phyloP scores from a whole-genome alignment of 2,797 vertebrate genomes.

The Nannoperca obscura region DNA sequence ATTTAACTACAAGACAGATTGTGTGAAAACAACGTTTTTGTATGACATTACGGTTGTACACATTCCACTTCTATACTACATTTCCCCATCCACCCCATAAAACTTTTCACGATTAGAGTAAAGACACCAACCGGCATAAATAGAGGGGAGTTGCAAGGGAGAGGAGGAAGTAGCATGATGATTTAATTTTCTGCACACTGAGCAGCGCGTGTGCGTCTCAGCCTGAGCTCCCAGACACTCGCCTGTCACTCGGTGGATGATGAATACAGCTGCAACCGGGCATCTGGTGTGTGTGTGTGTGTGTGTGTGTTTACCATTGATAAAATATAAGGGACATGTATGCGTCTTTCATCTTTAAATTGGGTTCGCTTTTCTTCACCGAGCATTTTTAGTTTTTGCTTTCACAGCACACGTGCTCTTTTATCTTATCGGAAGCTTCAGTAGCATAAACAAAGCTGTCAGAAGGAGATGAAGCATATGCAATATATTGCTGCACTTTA shows the following conservation, averaged over 20 bases:
- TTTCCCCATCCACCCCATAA: neutral
- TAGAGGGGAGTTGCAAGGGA: slow-evolving; percentile 6
- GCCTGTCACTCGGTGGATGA: slow-evolving; percentile 51
- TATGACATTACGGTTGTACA: neutral
- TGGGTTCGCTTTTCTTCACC: slow-evolving; percentile 2
- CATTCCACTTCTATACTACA: slow-evolving; percentile 6
- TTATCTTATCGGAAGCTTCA: slow-evolving; percentile 28
- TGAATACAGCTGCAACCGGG: slow-evolving; percentile 40
- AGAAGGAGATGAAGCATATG: slow-evolving; percentile 29
- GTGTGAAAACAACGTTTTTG: neutral
- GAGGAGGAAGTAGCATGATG: slow-evolving; percentile 46
- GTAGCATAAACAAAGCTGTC: slow-evolving; percentile 50
- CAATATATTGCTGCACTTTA: slow-evolving; percentile 13
- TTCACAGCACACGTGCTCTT: slow-evolving; percentile 5
- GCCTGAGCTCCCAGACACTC: slow-evolving; percentile 47
- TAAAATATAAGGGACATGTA: slow-evolving; percentile 23
- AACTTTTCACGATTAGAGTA: neutral
- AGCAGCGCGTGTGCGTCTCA: slow-evolving; percentile 50
- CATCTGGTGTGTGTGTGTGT: slow-evolving; percentile 28
- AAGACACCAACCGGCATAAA: neutral
- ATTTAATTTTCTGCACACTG: slow-evolving; percentile 72
- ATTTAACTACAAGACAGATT: neutral
- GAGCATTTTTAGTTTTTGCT: slow-evolving; percentile 13
- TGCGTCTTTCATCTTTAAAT: slow-evolving; percentile 23
- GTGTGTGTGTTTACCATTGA: slow-evolving; percentile 19